phyloP scores from a whole-genome alignment of 1,140 invertebrate genomes.

The Brachionus manjavacas region DNA sequence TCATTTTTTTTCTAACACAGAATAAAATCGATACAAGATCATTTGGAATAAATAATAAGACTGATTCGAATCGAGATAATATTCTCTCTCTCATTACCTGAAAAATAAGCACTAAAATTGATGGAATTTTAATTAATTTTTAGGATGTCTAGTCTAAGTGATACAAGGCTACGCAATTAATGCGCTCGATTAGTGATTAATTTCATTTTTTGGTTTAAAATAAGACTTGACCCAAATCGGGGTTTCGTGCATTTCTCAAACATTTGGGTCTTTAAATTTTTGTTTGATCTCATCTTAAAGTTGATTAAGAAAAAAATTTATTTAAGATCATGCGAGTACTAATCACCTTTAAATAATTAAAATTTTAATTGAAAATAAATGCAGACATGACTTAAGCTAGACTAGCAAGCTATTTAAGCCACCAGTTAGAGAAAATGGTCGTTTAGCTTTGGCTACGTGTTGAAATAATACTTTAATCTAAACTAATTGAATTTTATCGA shows the following conservation, averaged over 20 bases:
- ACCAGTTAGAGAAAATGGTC: not conserved
- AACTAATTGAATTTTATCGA: not conserved
- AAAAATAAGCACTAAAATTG: not conserved
- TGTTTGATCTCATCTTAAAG: not conserved
- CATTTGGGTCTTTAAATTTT: not conserved
- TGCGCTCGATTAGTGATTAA: not conserved
- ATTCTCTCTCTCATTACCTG: not conserved
- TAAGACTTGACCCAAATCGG: not conserved
- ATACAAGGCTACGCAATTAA: not conserved
- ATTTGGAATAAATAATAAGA: not conserved
- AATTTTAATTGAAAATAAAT: conserved; percentile 8
- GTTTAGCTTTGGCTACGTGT: not conserved
- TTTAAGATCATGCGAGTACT: not conserved
- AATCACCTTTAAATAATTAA: conserved; percentile 6
- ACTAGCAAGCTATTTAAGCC: not conserved
- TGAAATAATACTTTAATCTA: conserved; percentile 1
- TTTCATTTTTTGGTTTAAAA: not conserved
- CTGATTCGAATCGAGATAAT: not conserved
- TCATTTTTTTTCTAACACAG: not conserved
- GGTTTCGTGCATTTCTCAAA: not conserved
- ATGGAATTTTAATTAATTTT: conserved; percentile 2
- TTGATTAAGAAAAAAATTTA: not conserved
- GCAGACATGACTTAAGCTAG: not conserved
- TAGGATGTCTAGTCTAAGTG: not conserved
- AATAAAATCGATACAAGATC: not conserved